A percentile compares a stretch with the other conserved stretches of the same genome.
phyloP scores from a whole-genome alignment of 2,113 vertebrate species.

The Rhinopithecus roxellana region DNA sequence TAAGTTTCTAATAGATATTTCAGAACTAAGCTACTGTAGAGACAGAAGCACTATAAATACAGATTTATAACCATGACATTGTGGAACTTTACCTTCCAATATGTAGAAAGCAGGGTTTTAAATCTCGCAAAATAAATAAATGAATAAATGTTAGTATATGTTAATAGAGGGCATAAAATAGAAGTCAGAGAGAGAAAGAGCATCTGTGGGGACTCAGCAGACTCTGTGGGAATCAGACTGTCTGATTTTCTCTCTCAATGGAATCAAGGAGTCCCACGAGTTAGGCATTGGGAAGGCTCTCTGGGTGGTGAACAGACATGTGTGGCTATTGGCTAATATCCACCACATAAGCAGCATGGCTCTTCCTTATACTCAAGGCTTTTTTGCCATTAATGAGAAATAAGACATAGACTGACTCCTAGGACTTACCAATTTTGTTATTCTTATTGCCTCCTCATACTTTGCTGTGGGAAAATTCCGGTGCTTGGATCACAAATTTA shows the following conservation, averaged over 20 bases:
- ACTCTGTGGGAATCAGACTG: not conserved
- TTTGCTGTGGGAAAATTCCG: not conserved
- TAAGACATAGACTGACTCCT: not conserved
- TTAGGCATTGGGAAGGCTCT: not conserved
- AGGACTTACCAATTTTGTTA: not conserved
- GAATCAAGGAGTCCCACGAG: not conserved
- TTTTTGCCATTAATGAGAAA: not conserved
- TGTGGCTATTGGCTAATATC: not conserved
- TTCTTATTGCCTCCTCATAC: constrained; percentile 1
- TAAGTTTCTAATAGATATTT: constrained; percentile 26
- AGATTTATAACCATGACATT: not conserved
- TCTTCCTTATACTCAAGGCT: not conserved
- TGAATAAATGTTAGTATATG: not conserved
- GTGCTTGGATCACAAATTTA: constrained; percentile 34
- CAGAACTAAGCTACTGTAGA: not conserved
- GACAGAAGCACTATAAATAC: not conserved
- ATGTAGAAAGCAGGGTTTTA: not conserved
- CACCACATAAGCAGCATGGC: rapidly evolving
- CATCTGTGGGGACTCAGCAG: not conserved
- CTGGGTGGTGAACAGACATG: too few species aligned
- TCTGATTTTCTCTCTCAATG: not conserved
- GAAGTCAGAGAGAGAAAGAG: not conserved
- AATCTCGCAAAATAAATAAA: not conserved
- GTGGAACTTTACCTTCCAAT: not conserved
- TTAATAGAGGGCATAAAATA: not conserved